Evolutionary conservation across 2,797 vertebrate genomes (phyloP), one percentile per base, ranked within the genome.

Genomic region (Pseudochaenichthys georgianus): DNA sequence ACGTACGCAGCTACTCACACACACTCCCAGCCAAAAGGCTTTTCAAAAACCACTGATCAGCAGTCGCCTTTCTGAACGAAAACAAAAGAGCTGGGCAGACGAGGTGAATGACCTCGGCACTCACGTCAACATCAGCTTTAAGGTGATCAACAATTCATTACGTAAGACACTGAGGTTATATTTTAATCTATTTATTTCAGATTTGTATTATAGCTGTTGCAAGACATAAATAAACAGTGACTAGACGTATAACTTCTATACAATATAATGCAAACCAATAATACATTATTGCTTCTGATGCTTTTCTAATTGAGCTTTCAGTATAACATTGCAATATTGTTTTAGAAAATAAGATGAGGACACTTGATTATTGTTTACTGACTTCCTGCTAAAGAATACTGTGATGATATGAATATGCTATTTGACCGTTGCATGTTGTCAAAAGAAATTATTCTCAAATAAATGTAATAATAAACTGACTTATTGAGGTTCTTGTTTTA

Each of bases 11-110:
- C 60, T 46, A 61, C 68, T 64, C 52, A 58, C 60, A 46, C 69
- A 58, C 67, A 71, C 57, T 47, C 53, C 12, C 78, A 66, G 78
- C 78, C 77, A 87, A 77, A 76, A 75, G 65, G 82, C 85, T 92
- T 90, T 92, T 81, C 65, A 81, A 81, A 94, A 94, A 88, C 72
- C 81, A 82, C 87, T 64, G 82, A 88, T 94, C 94, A 94, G 93
- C 93, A 94, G 88, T 89, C 83, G 85, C 72, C 70, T 89, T 92
- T 93, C 81, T 84, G 78, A 75, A 77, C 83, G 86, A 88, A 87
- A 92, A 92, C 88, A 92, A 86, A 80, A 80, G 83, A 87, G 92
- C 89, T 92, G 73, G 86, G 81, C 47, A 73, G 77, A 83, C 82
- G 68, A 87, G 87, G 85, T 70, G 81, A 86, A 86, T 82, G 90